phyloP scores from a whole-genome alignment of 2,113 vertebrate species.

The Cricetomys ansorgei region DNA sequence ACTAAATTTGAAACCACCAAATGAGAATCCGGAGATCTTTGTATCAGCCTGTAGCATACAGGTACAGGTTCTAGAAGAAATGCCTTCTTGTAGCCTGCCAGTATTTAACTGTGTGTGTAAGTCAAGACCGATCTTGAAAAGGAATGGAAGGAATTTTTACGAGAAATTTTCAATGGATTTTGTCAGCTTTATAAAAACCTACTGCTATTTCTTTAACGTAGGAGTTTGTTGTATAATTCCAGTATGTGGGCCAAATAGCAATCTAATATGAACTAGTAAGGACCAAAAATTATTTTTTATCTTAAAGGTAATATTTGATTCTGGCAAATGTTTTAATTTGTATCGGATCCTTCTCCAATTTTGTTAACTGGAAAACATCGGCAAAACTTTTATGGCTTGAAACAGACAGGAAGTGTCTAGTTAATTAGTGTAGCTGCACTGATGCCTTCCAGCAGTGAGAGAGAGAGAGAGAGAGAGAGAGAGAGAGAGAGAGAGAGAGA shows the following conservation, averaged over 20 bases:
- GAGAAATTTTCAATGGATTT: slow-evolving; percentile 55
- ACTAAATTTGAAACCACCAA: not conserved
- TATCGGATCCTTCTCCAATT: not conserved
- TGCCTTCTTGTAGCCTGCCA: not conserved
- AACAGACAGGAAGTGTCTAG: not conserved
- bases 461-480: too few species aligned
- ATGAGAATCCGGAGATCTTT: not conserved
- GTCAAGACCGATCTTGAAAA: slow-evolving; percentile 65
- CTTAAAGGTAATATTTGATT: slow-evolving; percentile 13
- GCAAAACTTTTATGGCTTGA: slow-evolving; percentile 8
- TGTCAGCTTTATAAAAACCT: slow-evolving; percentile 27
- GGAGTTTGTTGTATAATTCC: not conserved
- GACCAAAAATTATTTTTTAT: slow-evolving; percentile 23
- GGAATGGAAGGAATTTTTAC: slow-evolving; percentile 64
- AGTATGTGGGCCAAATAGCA: not conserved
- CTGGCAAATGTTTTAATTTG: slow-evolving; percentile 23
- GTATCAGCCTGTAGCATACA: not conserved
- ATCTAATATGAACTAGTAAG: not conserved
- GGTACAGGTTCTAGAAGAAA: not conserved
- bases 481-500: not conserved
- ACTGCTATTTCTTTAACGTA: not conserved
- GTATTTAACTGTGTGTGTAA: slow-evolving; percentile 23
- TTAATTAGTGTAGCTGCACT: not conserved
- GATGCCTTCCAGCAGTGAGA: not conserved
- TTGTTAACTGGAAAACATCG: not conserved